Evolutionary conservation across 2,113 vertebrate genomes (phyloP).

Genomic region (Zingel zingel): DNA sequence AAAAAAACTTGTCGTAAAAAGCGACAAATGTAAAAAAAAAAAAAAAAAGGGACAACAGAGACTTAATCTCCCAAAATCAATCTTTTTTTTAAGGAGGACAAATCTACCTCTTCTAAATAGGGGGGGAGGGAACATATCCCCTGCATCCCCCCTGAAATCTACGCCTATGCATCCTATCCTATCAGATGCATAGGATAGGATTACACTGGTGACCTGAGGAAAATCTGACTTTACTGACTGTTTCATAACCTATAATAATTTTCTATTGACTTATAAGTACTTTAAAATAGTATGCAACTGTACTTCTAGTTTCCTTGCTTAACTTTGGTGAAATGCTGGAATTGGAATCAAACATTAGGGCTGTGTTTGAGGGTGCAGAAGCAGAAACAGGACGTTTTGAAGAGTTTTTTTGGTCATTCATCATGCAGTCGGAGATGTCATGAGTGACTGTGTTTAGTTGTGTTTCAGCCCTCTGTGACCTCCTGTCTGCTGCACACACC

Average conservation of each 20-base stretch:
- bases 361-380: background rate
- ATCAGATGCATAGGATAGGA: too few relatives aligned
- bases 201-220: background rate
- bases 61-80: too few relatives aligned
- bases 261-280: background rate
- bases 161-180: too few relatives aligned
- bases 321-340: background rate
- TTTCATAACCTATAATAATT: too few relatives aligned
- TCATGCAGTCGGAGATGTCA: background rate
- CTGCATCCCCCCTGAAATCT: too few relatives aligned
- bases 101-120: too few relatives aligned
- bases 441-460: conserved; percentile 9
- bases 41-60: too few relatives aligned
- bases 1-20: too few relatives aligned
- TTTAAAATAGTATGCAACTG: too few relatives aligned
- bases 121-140: too few relatives aligned
- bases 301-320: background rate
- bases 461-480: background rate
- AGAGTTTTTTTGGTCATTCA: background rate
- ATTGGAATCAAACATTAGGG: background rate
- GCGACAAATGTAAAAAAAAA: too few relatives aligned
- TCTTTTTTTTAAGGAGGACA: too few relatives aligned
- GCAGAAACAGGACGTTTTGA: background rate
- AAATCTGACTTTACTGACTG: background rate
- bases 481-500: conserved; percentile 9